Evolutionary conservation across 2,113 vertebrate species (phyloP).

Genomic region (Aspiorhynchus laticeps): DNA sequence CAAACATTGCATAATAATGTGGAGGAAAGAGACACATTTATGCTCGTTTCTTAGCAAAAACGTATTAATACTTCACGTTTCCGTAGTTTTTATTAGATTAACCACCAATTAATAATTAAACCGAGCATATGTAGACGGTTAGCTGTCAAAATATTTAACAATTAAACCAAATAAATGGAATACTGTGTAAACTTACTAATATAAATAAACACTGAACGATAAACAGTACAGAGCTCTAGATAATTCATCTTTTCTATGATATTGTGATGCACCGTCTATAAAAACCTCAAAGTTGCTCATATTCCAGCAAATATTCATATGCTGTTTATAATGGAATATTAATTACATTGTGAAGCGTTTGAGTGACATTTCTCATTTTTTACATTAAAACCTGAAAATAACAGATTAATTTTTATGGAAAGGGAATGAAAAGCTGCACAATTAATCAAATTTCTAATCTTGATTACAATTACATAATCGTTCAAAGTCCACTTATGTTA

Average conservation of each 20-base stretch:
- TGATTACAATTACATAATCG: no score
- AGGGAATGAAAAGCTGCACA: no score
- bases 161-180: background rate
- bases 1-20: no score
- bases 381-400: background rate
- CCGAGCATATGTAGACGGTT: background rate
- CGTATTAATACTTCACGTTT: background rate
- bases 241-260: background rate
- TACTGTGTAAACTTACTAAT: background rate
- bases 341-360: background rate
- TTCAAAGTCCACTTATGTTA: no score
- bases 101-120: background rate
- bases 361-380: background rate
- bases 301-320: background rate
- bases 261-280: background rate
- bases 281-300: background rate
- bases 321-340: background rate
- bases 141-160: background rate
- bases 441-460: no score
- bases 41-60: background rate
- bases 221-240: background rate
- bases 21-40: background rate
- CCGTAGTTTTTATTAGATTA: background rate
- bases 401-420: no score
- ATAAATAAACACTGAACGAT: background rate